Conservation (phyloP, 2,888 invertebrate species). For the Mechanitis mazaeus region DNA sequence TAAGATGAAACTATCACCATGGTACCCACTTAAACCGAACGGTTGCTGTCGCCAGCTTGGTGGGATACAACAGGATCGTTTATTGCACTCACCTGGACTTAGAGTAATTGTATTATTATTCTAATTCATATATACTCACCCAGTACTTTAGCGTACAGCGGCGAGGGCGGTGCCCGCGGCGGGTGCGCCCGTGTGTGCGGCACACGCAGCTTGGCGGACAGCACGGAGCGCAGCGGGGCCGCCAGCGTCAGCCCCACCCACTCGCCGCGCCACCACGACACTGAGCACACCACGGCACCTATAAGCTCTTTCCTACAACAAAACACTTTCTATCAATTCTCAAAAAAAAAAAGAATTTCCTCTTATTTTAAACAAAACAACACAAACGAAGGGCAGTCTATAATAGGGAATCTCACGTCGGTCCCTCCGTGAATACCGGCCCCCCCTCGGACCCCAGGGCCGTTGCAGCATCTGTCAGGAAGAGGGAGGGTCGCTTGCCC, state of each 20-base stretch:
- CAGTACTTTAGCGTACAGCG: constrained; percentile 41
- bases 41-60: too few species aligned
- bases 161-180: constrained; percentile 29
- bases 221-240: constrained; percentile 70
- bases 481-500: constrained; percentile 67
- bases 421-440: constrained; percentile 71
- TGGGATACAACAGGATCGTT: too few species aligned
- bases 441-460: constrained; percentile 79
- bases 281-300: constrained; percentile 76
- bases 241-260: constrained; percentile 79
- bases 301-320: constrained; percentile 51
- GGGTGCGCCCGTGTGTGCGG: constrained; percentile 41
- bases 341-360: too few species aligned
- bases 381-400: too few species aligned
- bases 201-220: constrained; percentile 57
- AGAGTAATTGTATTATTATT: too few species aligned
- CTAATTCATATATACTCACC: constrained; percentile 34
- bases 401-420: constrained; percentile 42
- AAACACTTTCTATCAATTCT: neutral
- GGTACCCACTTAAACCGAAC: too few species aligned
- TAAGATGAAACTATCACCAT: too few species aligned
- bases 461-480: constrained; percentile 77
- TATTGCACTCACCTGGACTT: too few species aligned
- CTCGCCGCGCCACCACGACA: constrained; percentile 79
- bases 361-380: too few species aligned